Conservation (phyloP, 35 echinoderm and acorn worm species). For the Hemicentrotus pulcherrimus region DNA sequence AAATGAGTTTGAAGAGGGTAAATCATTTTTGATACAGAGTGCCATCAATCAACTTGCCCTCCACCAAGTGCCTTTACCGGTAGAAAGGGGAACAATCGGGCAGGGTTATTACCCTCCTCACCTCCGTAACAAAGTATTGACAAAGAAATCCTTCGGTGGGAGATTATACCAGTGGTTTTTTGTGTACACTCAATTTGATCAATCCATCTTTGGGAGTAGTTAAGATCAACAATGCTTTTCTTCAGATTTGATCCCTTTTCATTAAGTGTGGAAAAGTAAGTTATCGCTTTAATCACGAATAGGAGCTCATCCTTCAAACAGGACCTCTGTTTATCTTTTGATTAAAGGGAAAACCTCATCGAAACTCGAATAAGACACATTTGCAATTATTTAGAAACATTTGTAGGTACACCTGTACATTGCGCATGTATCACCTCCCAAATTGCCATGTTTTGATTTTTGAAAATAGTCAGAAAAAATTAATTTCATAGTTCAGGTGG, state of each 20-base stretch:
- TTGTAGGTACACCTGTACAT: too few species aligned
- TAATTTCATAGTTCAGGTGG: too few species aligned
- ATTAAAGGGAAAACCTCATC: not conserved
- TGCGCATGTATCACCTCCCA: too few species aligned
- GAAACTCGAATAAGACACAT: too few species aligned
- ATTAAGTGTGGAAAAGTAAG: not conserved
- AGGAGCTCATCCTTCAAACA: not conserved
- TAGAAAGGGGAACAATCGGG: conserved; percentile 18
- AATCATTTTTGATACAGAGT: conserved; percentile 19
- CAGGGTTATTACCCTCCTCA: conserved; percentile 41
- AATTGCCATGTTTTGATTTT: too few species aligned
- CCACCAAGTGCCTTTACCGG: not conserved
- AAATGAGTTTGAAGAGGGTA: not conserved
- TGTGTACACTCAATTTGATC: not conserved
- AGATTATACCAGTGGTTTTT: conserved; percentile 35
- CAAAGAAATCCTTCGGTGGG: conserved; percentile 6
- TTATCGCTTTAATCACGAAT: conserved; percentile 4
- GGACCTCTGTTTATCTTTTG: not conserved
- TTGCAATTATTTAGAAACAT: too few species aligned
- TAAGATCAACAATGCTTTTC: not conserved
- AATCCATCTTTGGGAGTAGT: not conserved
- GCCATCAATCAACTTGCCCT: conserved; percentile 5
- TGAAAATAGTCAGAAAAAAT: too few species aligned
- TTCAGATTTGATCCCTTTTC: not conserved
- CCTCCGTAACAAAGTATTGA: not conserved